phyloP scores from a whole-genome alignment of 2,113 vertebrate genomes.

The Podiceps cristatus region DNA sequence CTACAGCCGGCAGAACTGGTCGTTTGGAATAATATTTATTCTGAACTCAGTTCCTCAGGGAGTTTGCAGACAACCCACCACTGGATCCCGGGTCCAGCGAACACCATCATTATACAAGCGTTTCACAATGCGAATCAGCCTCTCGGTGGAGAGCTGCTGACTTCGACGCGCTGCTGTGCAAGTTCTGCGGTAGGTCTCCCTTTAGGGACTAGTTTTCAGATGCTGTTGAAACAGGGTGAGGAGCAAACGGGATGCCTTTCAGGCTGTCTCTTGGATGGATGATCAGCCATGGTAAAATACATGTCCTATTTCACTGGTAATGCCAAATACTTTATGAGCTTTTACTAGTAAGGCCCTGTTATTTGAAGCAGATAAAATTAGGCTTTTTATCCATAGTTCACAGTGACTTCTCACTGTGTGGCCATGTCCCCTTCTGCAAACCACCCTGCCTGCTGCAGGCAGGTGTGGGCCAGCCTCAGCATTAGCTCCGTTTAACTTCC shows the following conservation, averaged over 20 bases:
- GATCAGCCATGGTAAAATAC: neutral
- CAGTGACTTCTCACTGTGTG: neutral
- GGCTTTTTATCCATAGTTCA: neutral
- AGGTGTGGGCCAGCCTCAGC: neutral
- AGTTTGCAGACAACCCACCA: neutral
- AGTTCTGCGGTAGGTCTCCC: neutral
- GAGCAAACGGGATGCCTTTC: neutral
- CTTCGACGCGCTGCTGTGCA: accelerated
- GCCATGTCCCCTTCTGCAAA: neutral
- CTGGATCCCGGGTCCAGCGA: neutral
- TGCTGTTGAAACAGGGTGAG: accelerated
- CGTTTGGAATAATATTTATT: neutral
- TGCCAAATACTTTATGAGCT: neutral
- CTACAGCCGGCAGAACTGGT: neutral
- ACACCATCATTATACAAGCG: neutral
- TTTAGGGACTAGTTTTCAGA: neutral
- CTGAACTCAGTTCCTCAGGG: neutral
- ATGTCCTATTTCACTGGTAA: neutral
- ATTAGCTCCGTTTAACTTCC: neutral
- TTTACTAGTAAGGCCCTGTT: neutral
- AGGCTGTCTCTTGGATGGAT: neutral
- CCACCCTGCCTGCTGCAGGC: neutral
- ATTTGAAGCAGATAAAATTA: neutral
- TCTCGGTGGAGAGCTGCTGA: neutral
- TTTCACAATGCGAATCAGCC: neutral